Conservation (phyloP, 1,140 invertebrate genomes). For the Euura lappo region DNA sequence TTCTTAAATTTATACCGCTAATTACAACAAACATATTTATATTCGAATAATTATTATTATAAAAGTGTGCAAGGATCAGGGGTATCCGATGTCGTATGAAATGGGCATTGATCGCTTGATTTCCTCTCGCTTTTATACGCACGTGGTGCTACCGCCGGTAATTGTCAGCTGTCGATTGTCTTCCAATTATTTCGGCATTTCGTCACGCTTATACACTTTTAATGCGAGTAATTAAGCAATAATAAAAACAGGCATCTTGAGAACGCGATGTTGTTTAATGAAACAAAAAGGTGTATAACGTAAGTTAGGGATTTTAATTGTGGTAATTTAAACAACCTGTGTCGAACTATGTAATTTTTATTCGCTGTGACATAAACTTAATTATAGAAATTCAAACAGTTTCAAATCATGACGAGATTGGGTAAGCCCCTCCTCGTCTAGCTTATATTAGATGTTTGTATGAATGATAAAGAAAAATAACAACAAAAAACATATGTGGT, state of each 20-base stretch:
- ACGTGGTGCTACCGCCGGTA: neutral
- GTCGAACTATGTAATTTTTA: neutral
- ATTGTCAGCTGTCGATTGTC: neutral
- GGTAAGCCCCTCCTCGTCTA: neutral
- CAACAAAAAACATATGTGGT: neutral
- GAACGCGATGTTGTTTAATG: too few species aligned
- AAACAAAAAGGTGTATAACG: neutral
- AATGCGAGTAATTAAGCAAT: too few species aligned
- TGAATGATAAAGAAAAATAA: neutral
- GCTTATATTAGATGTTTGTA: neutral
- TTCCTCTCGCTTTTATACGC: slow-evolving; percentile 3
- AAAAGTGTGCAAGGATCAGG: neutral
- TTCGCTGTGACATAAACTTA: neutral
- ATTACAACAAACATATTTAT: neutral
- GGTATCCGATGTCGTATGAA: neutral
- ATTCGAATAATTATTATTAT: neutral
- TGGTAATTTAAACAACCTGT: neutral
- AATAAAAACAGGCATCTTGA: too few species aligned
- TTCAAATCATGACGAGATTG: neutral
- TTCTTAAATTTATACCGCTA: neutral
- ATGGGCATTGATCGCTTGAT: neutral
- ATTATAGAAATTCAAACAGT: neutral
- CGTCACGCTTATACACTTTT: neutral
- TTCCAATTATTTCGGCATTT: slow-evolving; percentile 1
- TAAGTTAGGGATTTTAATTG: neutral